Evolutionary conservation across 2,113 vertebrate species (phyloP).

Genomic region (Epinephelus moara): DNA sequence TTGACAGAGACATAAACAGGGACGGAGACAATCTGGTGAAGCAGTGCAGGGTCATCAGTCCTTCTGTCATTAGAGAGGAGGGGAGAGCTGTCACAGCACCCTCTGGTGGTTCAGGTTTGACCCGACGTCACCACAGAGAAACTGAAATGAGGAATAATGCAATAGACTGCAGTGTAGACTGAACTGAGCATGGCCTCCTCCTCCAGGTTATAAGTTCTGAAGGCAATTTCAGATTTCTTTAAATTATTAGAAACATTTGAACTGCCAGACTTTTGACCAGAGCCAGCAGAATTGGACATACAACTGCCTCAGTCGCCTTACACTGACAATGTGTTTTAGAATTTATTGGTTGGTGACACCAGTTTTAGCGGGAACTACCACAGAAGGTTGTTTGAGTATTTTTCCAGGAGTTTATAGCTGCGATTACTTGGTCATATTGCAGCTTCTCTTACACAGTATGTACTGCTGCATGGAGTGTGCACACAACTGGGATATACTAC

Average conservation of each 20-base stretch:
- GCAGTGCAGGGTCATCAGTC: not conserved
- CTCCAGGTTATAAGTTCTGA: not conserved
- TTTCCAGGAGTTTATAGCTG: too few species aligned
- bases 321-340: too few species aligned
- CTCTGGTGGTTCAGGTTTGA: constrained; percentile 32
- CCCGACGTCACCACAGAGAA: not conserved
- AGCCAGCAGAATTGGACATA: too few species aligned
- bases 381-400: too few species aligned
- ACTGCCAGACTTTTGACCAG: not conserved
- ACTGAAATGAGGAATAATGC: not conserved
- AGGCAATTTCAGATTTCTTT: not conserved
- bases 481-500: too few species aligned
- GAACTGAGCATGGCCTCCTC: not conserved
- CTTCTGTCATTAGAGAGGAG: not conserved
- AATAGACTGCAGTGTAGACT: not conserved
- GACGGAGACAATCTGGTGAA: not conserved
- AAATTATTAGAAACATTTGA: not conserved
- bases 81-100: constrained; percentile 36
- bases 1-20: not conserved
- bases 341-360: too few species aligned
- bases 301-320: too few species aligned
- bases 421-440: too few species aligned
- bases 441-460: too few species aligned
- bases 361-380: too few species aligned
- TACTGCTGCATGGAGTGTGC: too few species aligned